Percentiles rank a stretch among this genome's conserved stretches.
These are phyloP conservation scores for Heliocidaris tuberculata DNA, from an alignment of 35 echinoderm and acorn worm species.

Conservation along the genomic window DNA sequence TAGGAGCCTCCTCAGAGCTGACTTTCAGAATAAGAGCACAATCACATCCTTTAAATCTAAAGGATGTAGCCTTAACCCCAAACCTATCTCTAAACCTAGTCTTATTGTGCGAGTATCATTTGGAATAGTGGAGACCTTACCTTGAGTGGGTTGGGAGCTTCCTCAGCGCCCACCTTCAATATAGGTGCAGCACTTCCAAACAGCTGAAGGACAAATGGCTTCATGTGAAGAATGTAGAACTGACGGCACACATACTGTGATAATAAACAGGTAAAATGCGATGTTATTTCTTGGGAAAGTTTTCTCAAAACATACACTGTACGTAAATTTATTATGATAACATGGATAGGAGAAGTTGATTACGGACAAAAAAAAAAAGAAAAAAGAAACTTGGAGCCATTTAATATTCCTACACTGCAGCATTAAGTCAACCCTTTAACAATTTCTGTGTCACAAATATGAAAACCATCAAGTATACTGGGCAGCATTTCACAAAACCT, in stretches of 20 bases:
- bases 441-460: no score
- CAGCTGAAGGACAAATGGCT: conserved; percentile 92
- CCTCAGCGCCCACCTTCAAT: conserved; percentile 60
- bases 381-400: no score
- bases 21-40: no score
- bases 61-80: no score
- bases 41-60: no score
- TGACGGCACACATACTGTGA: conserved; percentile 86
- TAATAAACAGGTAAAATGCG: conserved; percentile 13
- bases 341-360: not conserved
- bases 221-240: conserved; percentile 94
- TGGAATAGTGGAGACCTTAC: conserved; percentile 8
- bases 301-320: not conserved
- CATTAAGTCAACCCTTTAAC: no score
- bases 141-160: conserved; percentile 77
- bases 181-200: conserved; percentile 96
- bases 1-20: no score
- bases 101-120: no score
- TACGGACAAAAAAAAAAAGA: not conserved
- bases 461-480: no score
- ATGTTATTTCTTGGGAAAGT: not conserved
- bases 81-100: no score
- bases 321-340: not conserved
- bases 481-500: no score
- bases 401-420: no score